Percentiles rank a stretch among this genome's conserved stretches.
These are phyloP conservation scores for Acrocephalus kingi DNA, from an alignment of 2,113 vertebrate species.

Conservation along the genomic window DNA sequence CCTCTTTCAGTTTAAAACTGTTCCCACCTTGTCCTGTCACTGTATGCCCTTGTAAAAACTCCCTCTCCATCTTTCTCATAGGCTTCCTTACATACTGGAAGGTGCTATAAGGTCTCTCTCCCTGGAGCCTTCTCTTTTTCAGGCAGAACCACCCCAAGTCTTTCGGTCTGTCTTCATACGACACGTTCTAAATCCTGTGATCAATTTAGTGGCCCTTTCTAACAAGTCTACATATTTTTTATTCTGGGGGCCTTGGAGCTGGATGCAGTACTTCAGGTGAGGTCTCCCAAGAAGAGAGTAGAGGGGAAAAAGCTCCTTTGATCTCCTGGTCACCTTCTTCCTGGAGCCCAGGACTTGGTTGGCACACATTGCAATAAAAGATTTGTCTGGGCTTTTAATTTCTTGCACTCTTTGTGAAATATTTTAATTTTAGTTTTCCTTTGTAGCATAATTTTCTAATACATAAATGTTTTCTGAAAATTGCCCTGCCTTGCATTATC, in stretches of 20 bases:
- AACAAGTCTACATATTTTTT: not conserved
- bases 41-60: not conserved
- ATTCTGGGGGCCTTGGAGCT: rapidly evolving
- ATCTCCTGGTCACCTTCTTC: not conserved
- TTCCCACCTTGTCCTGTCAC: not conserved
- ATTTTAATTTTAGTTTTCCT: not conserved
- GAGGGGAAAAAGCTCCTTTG: not conserved
- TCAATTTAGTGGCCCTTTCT: not conserved
- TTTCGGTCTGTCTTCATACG: not conserved
- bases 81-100: not conserved
- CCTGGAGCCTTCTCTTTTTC: not conserved
- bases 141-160: not conserved
- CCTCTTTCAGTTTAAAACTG: not conserved
- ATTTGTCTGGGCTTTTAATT: not conserved
- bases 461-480: not conserved
- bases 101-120: not conserved
- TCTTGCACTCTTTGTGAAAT: not conserved
- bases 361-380: not conserved
- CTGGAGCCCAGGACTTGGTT: not conserved
- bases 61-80: rapidly evolving
- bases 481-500: not conserved
- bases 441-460: not conserved
- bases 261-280: not conserved
- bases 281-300: not conserved
- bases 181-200: not conserved